phyloP scores from a whole-genome alignment of 2,113 vertebrate genomes.

The Dendrocopos noguchii region DNA sequence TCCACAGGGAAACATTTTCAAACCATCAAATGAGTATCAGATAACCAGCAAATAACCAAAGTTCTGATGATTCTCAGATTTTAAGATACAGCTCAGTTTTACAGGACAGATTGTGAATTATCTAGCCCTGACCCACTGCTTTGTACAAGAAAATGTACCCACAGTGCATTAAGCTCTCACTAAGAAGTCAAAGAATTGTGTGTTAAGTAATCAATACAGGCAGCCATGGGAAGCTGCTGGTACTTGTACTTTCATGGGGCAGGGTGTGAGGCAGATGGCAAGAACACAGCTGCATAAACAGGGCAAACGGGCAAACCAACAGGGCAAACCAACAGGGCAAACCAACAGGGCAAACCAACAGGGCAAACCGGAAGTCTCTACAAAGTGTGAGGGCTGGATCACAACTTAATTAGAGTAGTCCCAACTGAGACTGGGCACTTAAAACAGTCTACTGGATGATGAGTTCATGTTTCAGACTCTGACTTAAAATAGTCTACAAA shows the following conservation, averaged over 20 bases:
- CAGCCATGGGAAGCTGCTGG: neutral
- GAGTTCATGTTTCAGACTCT: neutral
- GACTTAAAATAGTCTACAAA: neutral
- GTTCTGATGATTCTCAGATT: neutral
- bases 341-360: neutral
- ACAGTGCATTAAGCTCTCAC: fast-evolving
- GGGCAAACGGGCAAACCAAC: neutral
- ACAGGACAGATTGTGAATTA: neutral
- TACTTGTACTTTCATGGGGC: neutral
- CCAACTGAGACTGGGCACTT: neutral
- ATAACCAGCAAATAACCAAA: neutral
- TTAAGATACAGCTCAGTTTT: neutral
- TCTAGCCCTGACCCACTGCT: neutral
- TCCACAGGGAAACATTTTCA: neutral
- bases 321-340: neutral
- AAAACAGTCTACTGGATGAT: neutral
- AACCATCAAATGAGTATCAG: neutral
- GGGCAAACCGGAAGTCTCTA: neutral
- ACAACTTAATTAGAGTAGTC: neutral
- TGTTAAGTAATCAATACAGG: neutral
- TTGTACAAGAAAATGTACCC: neutral
- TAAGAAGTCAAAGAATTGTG: neutral
- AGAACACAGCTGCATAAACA: neutral
- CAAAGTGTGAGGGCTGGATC: neutral
- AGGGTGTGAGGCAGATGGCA: neutral